Conservation (phyloP, 2,113 vertebrate species). For the Callaeas wilsoni region DNA sequence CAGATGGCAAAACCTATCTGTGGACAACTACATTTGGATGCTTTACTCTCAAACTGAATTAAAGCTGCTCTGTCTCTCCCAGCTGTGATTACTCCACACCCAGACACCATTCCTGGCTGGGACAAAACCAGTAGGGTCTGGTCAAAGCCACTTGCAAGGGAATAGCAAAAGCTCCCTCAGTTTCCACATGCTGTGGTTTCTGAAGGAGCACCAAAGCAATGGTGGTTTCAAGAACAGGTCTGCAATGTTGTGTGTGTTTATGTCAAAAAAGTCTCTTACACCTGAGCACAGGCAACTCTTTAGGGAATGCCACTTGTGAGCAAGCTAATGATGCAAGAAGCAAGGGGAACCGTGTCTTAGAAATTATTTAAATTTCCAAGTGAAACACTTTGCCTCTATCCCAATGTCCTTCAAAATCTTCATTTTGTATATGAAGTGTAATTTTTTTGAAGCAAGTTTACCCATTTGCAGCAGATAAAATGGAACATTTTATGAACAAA, state of each 20-base stretch:
- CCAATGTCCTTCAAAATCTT: neutral
- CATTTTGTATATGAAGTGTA: neutral
- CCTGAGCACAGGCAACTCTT: neutral
- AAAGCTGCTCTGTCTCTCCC: neutral
- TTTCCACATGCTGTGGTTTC: neutral
- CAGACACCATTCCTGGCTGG: neutral
- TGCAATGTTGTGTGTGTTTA: neutral
- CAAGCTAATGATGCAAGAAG: neutral
- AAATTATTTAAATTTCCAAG: neutral
- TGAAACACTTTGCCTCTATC: neutral
- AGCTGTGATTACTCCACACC: neutral
- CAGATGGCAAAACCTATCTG: neutral
- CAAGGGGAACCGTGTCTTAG: neutral
- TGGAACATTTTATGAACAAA: neutral
- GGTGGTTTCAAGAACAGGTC: neutral
- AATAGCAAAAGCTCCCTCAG: neutral
- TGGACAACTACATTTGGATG: neutral
- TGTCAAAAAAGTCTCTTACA: neutral
- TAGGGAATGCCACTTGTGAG: neutral
- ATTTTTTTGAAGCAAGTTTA: neutral
- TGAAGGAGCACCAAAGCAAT: neutral
- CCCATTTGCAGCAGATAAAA: neutral
- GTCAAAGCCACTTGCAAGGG: neutral
- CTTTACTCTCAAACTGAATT: neutral
- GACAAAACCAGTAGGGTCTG: neutral